phyloP scores from a whole-genome alignment of 2,797 vertebrate genomes.

The Leptoclinus maculatus region DNA sequence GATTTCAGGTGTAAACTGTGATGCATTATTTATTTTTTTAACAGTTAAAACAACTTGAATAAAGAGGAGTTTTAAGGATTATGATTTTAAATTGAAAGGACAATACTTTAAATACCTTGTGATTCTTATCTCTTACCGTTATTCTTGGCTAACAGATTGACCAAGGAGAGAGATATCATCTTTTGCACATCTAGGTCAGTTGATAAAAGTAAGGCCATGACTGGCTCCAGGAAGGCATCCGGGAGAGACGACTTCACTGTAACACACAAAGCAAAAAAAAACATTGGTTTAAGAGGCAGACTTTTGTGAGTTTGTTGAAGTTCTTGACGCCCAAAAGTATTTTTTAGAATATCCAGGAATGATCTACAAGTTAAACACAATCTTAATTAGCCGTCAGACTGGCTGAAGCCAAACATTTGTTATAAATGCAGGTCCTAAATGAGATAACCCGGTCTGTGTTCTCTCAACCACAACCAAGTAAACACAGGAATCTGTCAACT shows the following conservation, averaged over 20 bases:
- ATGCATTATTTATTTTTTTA: background rate
- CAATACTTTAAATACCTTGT: background rate
- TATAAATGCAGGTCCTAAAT: background rate
- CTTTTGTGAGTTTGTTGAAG: background rate
- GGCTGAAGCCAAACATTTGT: background rate
- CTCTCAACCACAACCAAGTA: slow-evolving; percentile 13
- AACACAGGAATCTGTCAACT: slow-evolving; percentile 30
- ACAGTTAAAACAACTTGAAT: background rate
- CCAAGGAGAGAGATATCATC: slow-evolving; percentile 81
- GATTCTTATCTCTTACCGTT: slow-evolving; percentile 75
- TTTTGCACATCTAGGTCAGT: slow-evolving; percentile 84
- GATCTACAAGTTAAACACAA: background rate
- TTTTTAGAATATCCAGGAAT: background rate
- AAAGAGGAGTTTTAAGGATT: background rate
- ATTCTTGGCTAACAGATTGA: slow-evolving; percentile 84
- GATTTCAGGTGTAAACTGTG: background rate
- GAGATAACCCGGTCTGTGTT: background rate
- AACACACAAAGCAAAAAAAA: slow-evolving; percentile 9
- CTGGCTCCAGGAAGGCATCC: slow-evolving; percentile 80
- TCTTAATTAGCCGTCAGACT: background rate
- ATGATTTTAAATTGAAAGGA: background rate
- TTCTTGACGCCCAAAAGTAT: background rate
- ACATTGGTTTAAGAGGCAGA: background rate
- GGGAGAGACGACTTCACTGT: slow-evolving; percentile 80
- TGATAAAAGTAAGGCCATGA: slow-evolving; percentile 81